Evolutionary conservation across 1,140 invertebrate genomes (phyloP).

Genomic region (Bombus turneri): DNA sequence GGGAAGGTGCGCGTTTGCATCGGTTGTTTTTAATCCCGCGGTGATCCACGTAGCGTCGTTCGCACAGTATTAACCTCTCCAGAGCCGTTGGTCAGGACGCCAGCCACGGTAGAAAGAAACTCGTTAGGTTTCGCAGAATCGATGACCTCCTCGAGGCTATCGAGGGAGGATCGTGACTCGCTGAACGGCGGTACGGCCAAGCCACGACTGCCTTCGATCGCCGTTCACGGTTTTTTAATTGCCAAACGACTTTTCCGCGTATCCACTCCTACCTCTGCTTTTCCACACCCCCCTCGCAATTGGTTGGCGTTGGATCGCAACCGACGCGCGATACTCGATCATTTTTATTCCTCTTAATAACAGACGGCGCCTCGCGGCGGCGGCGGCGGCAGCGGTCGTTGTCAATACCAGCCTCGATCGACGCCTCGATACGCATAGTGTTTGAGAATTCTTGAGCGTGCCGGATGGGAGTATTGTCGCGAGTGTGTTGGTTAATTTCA

Average conservation of each 20-base stretch:
- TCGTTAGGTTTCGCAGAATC: constrained; percentile 23
- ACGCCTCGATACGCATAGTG: constrained; percentile 1
- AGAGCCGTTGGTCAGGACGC: no score
- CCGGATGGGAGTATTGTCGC: neutral
- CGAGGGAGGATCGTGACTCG: neutral
- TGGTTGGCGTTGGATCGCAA: neutral
- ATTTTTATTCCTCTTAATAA: constrained; percentile 23
- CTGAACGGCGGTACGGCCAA: neutral
- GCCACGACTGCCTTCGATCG: neutral
- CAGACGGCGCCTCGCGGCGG: neutral
- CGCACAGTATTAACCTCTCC: no score
- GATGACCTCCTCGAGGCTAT: constrained; percentile 20
- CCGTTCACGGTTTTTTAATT: neutral
- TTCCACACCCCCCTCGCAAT: neutral
- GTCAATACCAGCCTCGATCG: neutral
- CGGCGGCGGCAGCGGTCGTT: neutral
- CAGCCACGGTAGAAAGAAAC: neutral
- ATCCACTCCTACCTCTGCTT: neutral
- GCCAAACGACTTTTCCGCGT: neutral
- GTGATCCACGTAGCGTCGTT: no score
- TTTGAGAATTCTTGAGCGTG: neutral
- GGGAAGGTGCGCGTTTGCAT: no score
- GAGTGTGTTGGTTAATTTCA: constrained; percentile 19
- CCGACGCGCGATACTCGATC: neutral
- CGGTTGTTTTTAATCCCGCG: no score